Evolutionary conservation across 2,888 invertebrate species (phyloP).

Genomic region (Quadroppia sp.): DNA sequence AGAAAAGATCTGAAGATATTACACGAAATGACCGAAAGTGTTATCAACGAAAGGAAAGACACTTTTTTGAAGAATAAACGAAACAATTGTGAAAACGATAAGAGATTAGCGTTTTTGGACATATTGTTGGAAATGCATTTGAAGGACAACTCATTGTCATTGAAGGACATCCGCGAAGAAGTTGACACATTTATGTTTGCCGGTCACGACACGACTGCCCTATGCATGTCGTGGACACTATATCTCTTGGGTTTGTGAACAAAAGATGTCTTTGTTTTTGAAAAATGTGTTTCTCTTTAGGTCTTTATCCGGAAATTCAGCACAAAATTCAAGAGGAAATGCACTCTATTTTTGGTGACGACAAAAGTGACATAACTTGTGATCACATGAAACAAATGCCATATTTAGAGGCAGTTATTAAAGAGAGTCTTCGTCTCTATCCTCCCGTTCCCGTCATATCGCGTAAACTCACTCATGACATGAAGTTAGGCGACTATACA

Average conservation of each 20-base stretch:
- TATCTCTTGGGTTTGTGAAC: conserved; percentile 48
- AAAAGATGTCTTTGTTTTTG: too few relatives aligned
- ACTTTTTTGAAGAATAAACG: neutral
- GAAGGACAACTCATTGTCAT: conserved; percentile 50
- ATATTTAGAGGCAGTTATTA: neutral
- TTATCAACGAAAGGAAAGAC: conserved; percentile 34
- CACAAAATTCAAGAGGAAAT: conserved; percentile 44
- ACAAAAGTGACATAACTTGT: neutral
- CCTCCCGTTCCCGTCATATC: neutral
- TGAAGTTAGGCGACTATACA: neutral
- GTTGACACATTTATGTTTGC: conserved; percentile 53
- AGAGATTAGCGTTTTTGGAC: conserved; percentile 55
- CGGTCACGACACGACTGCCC: conserved; percentile 48
- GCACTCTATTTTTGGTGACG: conserved; percentile 32
- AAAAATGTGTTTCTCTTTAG: too few relatives aligned
- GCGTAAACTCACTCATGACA: neutral
- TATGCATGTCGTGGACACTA: conserved; percentile 45
- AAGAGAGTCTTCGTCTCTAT: neutral
- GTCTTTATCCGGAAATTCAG: conserved; percentile 44
- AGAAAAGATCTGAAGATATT: neutral
- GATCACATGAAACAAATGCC: neutral
- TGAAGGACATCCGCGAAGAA: conserved; percentile 55
- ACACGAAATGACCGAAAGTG: conserved; percentile 18
- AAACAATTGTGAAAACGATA: conserved; percentile 25
- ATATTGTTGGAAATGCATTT: conserved; percentile 53